Conservation (phyloP, 2,113 vertebrate species). For the Choloepus hoffmanni region DNA sequence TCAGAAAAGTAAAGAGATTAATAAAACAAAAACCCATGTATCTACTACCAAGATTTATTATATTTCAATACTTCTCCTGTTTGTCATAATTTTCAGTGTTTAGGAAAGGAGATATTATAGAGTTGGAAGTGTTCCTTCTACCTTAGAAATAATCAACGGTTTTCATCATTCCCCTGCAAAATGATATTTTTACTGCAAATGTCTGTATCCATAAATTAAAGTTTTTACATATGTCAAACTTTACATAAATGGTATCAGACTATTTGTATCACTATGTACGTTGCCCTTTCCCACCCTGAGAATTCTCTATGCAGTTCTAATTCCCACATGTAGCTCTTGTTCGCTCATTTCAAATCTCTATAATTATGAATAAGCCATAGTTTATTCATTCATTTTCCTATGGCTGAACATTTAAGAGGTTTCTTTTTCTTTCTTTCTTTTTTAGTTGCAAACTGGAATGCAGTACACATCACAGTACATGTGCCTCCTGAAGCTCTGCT, state of each 20-base stretch:
- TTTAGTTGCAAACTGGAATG: not conserved
- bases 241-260: not conserved
- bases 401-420: not conserved
- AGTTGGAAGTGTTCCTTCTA: not conserved
- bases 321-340: not conserved
- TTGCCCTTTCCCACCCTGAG: not conserved
- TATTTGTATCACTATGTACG: not conserved
- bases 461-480: not conserved
- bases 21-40: not conserved
- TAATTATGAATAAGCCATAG: not conserved
- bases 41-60: constrained; percentile 32
- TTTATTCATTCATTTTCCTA: constrained; percentile 24
- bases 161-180: not conserved
- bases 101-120: not conserved
- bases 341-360: constrained; percentile 14
- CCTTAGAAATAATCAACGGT: constrained; percentile 5
- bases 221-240: not conserved
- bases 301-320: constrained; percentile 22
- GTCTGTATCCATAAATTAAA: not conserved
- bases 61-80: not conserved
- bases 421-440: not conserved
- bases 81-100: constrained; percentile 33
- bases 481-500: not conserved
- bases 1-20: constrained; percentile 7
- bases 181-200: constrained; percentile 5